Conservation (phyloP, 2,113 vertebrate genomes). For the Strix aluco region DNA sequence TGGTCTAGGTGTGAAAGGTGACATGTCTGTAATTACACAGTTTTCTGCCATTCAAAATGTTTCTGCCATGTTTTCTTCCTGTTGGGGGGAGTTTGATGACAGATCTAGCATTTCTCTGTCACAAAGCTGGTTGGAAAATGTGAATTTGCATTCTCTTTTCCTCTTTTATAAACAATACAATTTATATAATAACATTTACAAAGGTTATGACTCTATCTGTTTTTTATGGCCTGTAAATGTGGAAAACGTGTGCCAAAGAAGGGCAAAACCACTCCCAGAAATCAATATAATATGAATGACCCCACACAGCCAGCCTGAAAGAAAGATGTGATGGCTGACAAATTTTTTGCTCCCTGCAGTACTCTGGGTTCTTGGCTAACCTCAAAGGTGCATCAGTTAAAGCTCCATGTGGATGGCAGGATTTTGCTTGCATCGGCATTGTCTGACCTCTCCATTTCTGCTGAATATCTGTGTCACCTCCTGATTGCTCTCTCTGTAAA, state of each 20-base stretch:
- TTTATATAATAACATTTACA: not conserved
- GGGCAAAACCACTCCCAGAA: not conserved
- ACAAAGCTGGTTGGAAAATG: not conserved
- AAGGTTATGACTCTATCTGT: not conserved
- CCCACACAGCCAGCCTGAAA: not conserved
- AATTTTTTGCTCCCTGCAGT: not conserved
- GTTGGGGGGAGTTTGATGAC: not conserved
- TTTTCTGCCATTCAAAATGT: not conserved
- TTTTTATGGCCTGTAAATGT: not conserved
- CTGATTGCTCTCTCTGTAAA: constrained; percentile 41
- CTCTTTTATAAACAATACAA: not conserved
- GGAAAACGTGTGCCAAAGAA: not conserved
- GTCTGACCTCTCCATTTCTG: constrained; percentile 30
- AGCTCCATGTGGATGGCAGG: not conserved
- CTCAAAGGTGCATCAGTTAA: not conserved
- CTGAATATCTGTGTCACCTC: constrained; percentile 31
- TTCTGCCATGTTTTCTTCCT: not conserved
- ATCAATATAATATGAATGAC: not conserved
- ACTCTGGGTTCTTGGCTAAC: not conserved
- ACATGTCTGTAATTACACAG: not conserved
- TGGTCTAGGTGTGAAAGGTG: not conserved
- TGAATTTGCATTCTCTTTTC: not conserved
- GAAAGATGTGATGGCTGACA: constrained; percentile 22
- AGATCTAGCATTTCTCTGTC: not conserved
- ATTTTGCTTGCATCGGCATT: constrained; percentile 5